Conservation (phyloP, 2,888 invertebrate species). For the Physocephala rufipes region DNA sequence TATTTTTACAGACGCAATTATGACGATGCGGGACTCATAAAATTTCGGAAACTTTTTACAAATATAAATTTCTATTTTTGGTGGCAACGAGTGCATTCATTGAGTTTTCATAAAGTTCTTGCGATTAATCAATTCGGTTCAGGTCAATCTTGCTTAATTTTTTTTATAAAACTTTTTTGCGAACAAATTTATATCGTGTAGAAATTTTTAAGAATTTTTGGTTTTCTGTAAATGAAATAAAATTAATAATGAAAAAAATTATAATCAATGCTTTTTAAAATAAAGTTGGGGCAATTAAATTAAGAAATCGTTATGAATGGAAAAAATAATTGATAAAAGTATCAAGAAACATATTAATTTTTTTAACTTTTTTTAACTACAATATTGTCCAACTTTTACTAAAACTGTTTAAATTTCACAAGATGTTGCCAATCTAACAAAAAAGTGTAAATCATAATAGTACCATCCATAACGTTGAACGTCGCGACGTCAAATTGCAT, state of each 20-base stretch:
- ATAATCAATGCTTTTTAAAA: neutral
- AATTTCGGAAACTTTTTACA: neutral
- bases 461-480: too few species aligned
- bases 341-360: neutral
- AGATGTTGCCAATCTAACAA: too few species aligned
- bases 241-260: neutral
- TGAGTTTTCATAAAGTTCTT: neutral
- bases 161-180: neutral
- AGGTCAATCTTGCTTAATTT: neutral
- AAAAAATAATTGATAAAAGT: neutral
- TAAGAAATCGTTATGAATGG: neutral
- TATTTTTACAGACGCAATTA: neutral
- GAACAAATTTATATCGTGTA: neutral
- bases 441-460: too few species aligned
- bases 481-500: too few species aligned
- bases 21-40: neutral
- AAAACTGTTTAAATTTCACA: too few species aligned
- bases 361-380: neutral
- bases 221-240: slow-evolving; percentile 26
- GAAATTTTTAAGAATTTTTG: neutral
- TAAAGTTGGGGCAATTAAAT: neutral
- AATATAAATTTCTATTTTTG: slow-evolving; percentile 3
- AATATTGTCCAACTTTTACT: neutral
- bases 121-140: neutral
- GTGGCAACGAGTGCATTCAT: neutral